Evolutionary conservation across 2,113 vertebrate genomes (phyloP), one percentile per base, ranked within the genome.

Genomic region (Columba livia): DNA sequence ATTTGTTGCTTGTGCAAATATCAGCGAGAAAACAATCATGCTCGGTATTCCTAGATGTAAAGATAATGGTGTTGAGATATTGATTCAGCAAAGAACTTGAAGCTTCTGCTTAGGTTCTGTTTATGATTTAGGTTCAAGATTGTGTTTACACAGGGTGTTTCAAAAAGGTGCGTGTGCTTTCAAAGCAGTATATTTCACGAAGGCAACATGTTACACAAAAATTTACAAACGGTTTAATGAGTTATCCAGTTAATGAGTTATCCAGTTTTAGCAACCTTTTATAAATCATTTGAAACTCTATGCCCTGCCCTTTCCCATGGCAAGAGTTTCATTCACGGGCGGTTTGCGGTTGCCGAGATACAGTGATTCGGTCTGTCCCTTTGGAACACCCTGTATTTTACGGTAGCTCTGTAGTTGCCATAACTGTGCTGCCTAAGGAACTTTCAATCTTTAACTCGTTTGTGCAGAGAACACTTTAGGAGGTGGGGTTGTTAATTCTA

Each of bases 1-100:
- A 8, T 90, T 91, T 88, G 65, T 81, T 95, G 85, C 40, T 75
- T 88, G 32, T 80, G 90, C 85, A 95, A 92, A 97, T 83, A 71
- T 32, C 69, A 84, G 36, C 0, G 0, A 88, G 88, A 80, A 94
- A 90, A 79, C 85, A 93, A 64, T 71, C 4, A 1, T 48, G 24
- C 53, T 74, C 56, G 16, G 72, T 61, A 54, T 74, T 88, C 74
- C 75, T 50, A 69, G 93, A 80, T 88, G 65, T 26, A 18, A 81
- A 80, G 93, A 85, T 88, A 93, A 67, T 56, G 53, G 25, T 78
- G 86, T 56, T 95, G 83, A 61, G 94, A 9, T 10, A 85, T 91
- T 54, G 78, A 85, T 91, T 95, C 58, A 89, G 74, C 74, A 69
- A 44, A 92, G 88, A 71, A 58, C 74, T 90, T 78, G 71, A 95